phyloP scores from a whole-genome alignment of 64 coral and sea anemone genomes.

The Trachythela sp. region DNA sequence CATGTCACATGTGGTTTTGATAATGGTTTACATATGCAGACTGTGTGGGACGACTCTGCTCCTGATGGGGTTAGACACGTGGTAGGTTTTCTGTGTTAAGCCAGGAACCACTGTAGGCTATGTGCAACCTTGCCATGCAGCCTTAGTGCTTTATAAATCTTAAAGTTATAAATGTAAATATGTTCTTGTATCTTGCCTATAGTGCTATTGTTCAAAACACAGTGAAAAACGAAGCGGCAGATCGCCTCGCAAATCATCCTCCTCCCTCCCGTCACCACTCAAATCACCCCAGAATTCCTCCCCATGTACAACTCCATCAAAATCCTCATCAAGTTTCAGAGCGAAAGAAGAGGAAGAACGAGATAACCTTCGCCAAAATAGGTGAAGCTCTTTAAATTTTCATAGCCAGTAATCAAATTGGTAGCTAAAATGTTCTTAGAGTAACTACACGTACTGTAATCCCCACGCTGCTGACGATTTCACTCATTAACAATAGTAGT shows the following conservation, averaged over 20 bases:
- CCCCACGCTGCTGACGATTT: too few species aligned
- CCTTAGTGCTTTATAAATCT: neutral
- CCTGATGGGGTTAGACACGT: conserved; percentile 88
- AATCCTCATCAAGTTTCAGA: neutral
- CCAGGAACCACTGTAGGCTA: too few species aligned
- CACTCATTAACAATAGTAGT: too few species aligned
- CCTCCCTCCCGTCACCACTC: neutral
- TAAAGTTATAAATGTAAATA: neutral
- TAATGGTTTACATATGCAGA: conserved; percentile 83
- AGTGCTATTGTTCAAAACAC: neutral
- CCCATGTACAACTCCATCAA: neutral
- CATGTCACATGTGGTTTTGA: conserved; percentile 96
- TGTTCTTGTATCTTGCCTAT: neutral
- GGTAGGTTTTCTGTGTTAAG: conserved; percentile 45
- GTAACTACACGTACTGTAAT: too few species aligned
- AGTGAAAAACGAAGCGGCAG: neutral
- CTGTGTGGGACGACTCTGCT: conserved; percentile 80
- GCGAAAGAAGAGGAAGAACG: neutral
- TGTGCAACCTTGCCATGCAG: too few species aligned
- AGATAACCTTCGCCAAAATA: neutral
- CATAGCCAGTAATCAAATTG: too few species aligned
- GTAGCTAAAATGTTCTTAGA: too few species aligned
- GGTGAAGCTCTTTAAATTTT: neutral
- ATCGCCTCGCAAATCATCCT: neutral
- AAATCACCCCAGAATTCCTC: neutral